Percentiles rank a stretch among this genome's conserved stretches.
Conservation (phyloP, 2,888 invertebrate species). For the Philhelius pedissequus region DNA sequence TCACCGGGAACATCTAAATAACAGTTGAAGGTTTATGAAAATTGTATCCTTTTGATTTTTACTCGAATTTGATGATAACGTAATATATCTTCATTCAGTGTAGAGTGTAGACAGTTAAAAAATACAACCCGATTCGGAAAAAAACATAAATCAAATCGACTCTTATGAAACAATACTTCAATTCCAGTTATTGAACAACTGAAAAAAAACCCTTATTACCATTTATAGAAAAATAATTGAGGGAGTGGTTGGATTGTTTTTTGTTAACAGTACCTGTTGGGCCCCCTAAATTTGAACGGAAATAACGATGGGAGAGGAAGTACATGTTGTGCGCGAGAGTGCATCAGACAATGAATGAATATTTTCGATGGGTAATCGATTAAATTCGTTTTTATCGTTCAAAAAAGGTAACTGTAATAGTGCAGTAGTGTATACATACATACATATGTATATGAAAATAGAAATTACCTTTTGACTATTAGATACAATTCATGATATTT, state of each 20-base stretch:
- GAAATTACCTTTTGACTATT: constrained; percentile 14
- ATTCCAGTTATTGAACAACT: neutral
- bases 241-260: constrained; percentile 11
- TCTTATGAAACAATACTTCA: constrained; percentile 42
- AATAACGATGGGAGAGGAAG: constrained; percentile 43
- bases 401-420: constrained; percentile 24
- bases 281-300: constrained; percentile 57
- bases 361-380: constrained; percentile 45
- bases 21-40: too few species aligned
- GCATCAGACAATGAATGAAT: constrained; percentile 30
- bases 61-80: too few species aligned
- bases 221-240: constrained; percentile 9
- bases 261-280: constrained; percentile 1
- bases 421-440: neutral
- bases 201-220: neutral
- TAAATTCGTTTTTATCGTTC: constrained; percentile 24
- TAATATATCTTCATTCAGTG: neutral
- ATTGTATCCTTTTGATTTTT: too few species aligned
- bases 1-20: too few species aligned
- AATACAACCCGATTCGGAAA: constrained; percentile 24
- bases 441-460: neutral
- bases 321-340: constrained; percentile 39
- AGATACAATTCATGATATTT: constrained; percentile 3
- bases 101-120: neutral
- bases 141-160: constrained; percentile 50